These are phyloP conservation scores for Oxystoma pomonae DNA, from an alignment of 2,888 invertebrate genomes.

Conservation along the genomic window DNA sequence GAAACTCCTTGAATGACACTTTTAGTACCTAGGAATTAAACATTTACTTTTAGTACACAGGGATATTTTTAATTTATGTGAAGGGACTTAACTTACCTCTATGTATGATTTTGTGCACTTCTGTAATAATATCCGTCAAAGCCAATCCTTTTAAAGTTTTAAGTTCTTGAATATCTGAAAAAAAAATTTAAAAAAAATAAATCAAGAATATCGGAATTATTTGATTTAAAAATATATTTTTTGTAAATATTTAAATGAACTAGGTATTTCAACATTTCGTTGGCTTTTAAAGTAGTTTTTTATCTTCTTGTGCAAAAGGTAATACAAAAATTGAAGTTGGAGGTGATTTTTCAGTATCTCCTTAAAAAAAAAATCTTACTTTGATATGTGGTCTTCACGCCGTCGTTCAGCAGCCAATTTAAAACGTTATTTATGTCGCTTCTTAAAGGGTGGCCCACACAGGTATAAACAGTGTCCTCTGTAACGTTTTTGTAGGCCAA, in stretches of 20 bases:
- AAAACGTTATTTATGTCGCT: constrained; percentile 85
- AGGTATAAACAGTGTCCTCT: constrained; percentile 89
- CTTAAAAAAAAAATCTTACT: constrained; percentile 62
- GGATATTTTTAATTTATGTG: too few relatives aligned
- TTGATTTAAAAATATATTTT: not conserved
- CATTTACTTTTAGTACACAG: too few relatives aligned
- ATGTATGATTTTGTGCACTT: constrained; percentile 81
- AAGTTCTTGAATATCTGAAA: constrained; percentile 70
- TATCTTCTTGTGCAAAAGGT: too few relatives aligned
- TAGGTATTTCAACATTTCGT: too few relatives aligned
- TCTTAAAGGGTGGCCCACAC: constrained; percentile 93
- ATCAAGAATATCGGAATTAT: not conserved
- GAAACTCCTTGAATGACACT: too few relatives aligned
- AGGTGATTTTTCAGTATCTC: too few relatives aligned
- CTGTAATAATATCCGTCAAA: constrained; percentile 87
- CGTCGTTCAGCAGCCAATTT: constrained; percentile 78
- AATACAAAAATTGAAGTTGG: too few relatives aligned
- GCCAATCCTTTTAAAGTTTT: constrained; percentile 90
- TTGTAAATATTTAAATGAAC: not conserved
- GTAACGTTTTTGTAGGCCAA: constrained; percentile 86
- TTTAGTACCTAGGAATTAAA: too few relatives aligned
- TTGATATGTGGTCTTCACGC: constrained; percentile 69
- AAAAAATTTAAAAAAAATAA: constrained; percentile 17
- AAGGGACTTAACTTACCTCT: constrained; percentile 85
- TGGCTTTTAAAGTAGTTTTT: too few relatives aligned